Percentiles rank a stretch among this genome's conserved stretches.
Conservation (phyloP, 2,888 invertebrate genomes). For the Heterodera filipjevi region DNA sequence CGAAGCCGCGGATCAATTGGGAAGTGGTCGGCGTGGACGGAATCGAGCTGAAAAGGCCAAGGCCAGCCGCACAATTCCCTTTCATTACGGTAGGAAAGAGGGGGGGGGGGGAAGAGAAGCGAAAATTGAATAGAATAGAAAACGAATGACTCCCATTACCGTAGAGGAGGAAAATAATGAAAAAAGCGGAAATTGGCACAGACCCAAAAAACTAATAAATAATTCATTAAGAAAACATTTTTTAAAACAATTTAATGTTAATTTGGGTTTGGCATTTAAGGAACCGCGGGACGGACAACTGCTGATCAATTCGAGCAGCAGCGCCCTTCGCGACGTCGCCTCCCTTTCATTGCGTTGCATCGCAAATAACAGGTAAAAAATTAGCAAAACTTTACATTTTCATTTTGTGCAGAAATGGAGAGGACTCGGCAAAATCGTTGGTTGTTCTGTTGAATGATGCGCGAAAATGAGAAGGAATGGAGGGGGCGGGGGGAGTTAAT, state of each 20-base stretch:
- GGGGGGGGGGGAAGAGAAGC: too few relatives aligned
- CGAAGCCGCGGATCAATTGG: constrained; percentile 42
- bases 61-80: constrained; percentile 36
- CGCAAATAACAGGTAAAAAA: constrained; percentile 33
- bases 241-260: background rate
- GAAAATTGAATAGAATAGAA: too few relatives aligned
- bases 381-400: background rate
- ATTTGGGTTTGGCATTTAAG: constrained; percentile 28
- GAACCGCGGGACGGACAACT: constrained; percentile 40
- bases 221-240: background rate
- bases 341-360: constrained; percentile 43
- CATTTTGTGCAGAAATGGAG: constrained; percentile 16
- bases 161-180: background rate
- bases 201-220: too few relatives aligned
- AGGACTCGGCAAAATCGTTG: constrained; percentile 27
- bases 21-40: constrained; percentile 39
- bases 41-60: constrained; percentile 26
- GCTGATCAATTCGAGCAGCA: constrained; percentile 39
- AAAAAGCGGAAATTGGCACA: background rate
- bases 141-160: too few relatives aligned
- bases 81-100: constrained; percentile 39
- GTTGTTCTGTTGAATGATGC: constrained; percentile 31
- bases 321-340: constrained; percentile 36
- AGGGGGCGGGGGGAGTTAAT: background rate
- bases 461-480: background rate